A percentile compares a stretch with the other conserved stretches of the same genome.
Conservation (phyloP, 2,113 vertebrate genomes). For the Pholis gunnellus region DNA sequence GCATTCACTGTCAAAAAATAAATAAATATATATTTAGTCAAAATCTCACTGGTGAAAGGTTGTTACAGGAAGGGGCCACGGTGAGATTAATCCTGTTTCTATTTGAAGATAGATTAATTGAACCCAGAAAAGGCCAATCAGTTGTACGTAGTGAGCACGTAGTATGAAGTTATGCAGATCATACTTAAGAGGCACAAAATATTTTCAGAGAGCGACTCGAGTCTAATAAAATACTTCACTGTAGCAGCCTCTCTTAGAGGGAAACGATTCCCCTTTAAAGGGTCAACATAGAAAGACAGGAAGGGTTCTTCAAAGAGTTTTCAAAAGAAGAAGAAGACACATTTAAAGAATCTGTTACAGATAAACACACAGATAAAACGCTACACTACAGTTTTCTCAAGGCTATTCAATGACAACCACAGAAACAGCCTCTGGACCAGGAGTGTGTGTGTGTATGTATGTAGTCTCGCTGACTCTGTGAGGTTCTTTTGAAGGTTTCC, state of each 20-base stretch:
- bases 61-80: neutral
- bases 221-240: conserved; percentile 38
- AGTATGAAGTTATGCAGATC: conserved; percentile 36
- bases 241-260: conserved; percentile 9
- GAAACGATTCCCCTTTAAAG: neutral
- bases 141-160: neutral
- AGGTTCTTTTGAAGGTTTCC: neutral
- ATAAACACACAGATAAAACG: conserved; percentile 41
- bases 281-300: conserved; percentile 28
- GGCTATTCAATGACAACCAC: conserved; percentile 36
- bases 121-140: conserved; percentile 2
- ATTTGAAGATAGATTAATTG: no score
- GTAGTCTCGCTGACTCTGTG: neutral
- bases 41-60: neutral
- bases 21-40: neutral
- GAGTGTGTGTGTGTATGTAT: neutral
- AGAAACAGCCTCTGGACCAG: neutral
- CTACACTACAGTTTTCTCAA: conserved; percentile 36
- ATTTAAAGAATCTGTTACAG: conserved; percentile 40
- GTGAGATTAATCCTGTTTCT: neutral
- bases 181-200: conserved; percentile 57
- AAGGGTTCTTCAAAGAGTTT: conserved; percentile 38
- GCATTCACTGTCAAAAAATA: neutral
- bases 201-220: conserved; percentile 17
- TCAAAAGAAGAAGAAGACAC: conserved; percentile 51